Percentiles rank a stretch among this genome's conserved stretches.
Conservation (phyloP, 2,888 invertebrate genomes). For the Trichopoda pennipes region DNA sequence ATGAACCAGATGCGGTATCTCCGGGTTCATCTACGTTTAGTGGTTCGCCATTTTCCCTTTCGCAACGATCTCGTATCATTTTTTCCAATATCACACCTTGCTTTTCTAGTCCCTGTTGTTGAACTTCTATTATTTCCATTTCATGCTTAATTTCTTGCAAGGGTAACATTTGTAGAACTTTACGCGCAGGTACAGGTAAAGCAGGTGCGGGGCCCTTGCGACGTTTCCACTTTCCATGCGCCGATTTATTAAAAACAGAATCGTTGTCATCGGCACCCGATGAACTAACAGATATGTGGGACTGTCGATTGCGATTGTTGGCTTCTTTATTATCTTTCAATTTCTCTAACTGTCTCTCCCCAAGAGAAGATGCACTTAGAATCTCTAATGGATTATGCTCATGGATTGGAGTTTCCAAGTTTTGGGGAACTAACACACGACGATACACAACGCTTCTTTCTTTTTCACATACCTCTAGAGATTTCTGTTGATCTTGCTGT, state of each 20-base stretch:
- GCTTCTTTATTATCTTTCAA: slow-evolving; percentile 84
- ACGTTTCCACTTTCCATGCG: slow-evolving; percentile 87
- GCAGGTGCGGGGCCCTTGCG: slow-evolving; percentile 92
- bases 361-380: slow-evolving; percentile 59
- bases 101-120: slow-evolving; percentile 92
- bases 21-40: slow-evolving; percentile 38
- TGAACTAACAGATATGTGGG: slow-evolving; percentile 76
- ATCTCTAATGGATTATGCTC: slow-evolving; percentile 67
- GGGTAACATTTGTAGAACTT: slow-evolving; percentile 84
- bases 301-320: slow-evolving; percentile 82
- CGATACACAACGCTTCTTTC: slow-evolving; percentile 75
- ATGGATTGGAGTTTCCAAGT: slow-evolving; percentile 73
- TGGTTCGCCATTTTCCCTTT: slow-evolving; percentile 81
- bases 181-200: slow-evolving; percentile 87
- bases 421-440: slow-evolving; percentile 73
- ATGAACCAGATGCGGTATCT: slow-evolving; percentile 26
- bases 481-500: slow-evolving; percentile 66
- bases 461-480: slow-evolving; percentile 61
- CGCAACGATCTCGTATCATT: slow-evolving; percentile 92
- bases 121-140: slow-evolving; percentile 90
- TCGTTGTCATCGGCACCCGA: slow-evolving; percentile 74
- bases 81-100: slow-evolving; percentile 95
- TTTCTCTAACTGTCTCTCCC: slow-evolving; percentile 81
- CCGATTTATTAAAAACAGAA: slow-evolving; percentile 83
- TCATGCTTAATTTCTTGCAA: slow-evolving; percentile 86